Evolutionary conservation across 2,888 invertebrate species (phyloP), one percentile per base, ranked within the genome.

Genomic region (Ormia ochracea): DNA sequence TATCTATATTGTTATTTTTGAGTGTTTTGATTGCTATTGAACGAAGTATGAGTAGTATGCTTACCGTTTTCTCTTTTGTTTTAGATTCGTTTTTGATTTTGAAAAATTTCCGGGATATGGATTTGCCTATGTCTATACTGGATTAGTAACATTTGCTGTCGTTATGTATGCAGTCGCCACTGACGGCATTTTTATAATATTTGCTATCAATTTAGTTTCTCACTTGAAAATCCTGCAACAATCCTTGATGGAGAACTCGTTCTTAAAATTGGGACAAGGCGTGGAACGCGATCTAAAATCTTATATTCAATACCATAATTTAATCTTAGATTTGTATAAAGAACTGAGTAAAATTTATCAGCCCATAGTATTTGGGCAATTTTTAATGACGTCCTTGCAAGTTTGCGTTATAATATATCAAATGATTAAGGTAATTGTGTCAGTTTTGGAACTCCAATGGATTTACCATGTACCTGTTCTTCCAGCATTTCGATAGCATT

Each of bases 331-430:
- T n/a, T 61, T 89, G 21, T 82, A 84, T 17, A 70, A 83, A 7
- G 79, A 84, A 12, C 59, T 88, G 1, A 83, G 86, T 14, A 41
- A 78, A 6, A 84, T 85, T 3, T 89, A 87, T 28, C 83, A 70
- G 45, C 88, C 89, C 7, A 85, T 89, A n/a, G 84, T 89, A 3
- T 87, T 89, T 72, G 87, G 85, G 0, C 88, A 89, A 69, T 89
- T 89, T 66, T 74, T 89, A 0, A 86, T 89, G 33, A 89, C 89
- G 12, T 89, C 90, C 4, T 73, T 89, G 68, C 85, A 87, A 81
- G 84, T 89, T 33, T 87, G 90, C 68, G 86, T 88, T 26, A 88
- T 89, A 19, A 84, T 88, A n/a, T 89, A 88, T 82, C 88, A 89
- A 78, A 83, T 88, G 45, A 83, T 87, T 0, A 86, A 84, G 81